These are phyloP conservation scores for Chloroclystis v-ata DNA, from an alignment of 2,888 invertebrate genomes.

Conservation along the genomic window DNA sequence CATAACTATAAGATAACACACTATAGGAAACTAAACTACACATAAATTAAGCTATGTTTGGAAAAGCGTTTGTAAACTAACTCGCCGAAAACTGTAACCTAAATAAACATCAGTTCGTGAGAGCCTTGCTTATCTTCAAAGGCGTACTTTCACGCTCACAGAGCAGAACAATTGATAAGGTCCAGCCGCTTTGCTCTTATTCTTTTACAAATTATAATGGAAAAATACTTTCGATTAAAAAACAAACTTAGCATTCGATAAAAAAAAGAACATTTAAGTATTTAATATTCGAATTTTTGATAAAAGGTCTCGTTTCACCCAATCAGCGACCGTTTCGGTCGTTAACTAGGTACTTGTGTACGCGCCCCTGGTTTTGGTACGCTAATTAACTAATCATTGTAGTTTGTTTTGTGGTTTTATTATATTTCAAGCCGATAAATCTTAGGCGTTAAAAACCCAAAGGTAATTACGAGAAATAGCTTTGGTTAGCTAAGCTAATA, in stretches of 20 bases:
- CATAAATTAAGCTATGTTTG: conserved; percentile 23
- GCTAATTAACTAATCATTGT: background rate
- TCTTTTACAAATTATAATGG: background rate
- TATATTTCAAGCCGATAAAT: background rate
- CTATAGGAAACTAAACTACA: conserved; percentile 15
- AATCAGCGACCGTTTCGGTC: background rate
- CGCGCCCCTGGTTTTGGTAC: background rate
- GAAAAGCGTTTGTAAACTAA: conserved; percentile 8
- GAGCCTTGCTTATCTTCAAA: conserved; percentile 22
- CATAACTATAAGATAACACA: background rate
- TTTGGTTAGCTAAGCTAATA: too few relatives aligned
- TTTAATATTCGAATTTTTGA: background rate
- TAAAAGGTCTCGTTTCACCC: conserved; percentile 1
- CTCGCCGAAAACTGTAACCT: conserved; percentile 16
- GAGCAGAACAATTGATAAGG: conserved; percentile 30
- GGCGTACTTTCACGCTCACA: conserved; percentile 24
- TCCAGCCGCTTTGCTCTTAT: conserved; percentile 14
- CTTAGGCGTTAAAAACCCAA: background rate
- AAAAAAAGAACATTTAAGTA: too few relatives aligned
- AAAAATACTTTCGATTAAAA: conserved; percentile 9
- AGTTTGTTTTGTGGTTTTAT: background rate
- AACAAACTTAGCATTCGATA: conserved; percentile 6
- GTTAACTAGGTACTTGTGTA: background rate
- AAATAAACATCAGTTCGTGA: conserved; percentile 21
- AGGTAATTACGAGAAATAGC: too few relatives aligned